phyloP scores from a whole-genome alignment of 1,140 invertebrate genomes.

The Euura lappo region DNA sequence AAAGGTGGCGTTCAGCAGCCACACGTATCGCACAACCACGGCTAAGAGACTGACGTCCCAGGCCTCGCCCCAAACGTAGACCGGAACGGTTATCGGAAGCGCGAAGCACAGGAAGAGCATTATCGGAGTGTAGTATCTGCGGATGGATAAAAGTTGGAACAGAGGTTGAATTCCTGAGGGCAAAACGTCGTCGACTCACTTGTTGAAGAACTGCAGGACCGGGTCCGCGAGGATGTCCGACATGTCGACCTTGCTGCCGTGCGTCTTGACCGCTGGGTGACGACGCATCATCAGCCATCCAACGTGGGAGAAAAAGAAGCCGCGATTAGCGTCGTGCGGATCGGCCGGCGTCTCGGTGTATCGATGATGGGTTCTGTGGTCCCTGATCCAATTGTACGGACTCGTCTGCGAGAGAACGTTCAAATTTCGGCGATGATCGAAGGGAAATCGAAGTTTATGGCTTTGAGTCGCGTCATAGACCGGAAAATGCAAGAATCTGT shows the following conservation, averaged over 20 bases:
- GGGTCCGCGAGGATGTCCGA: constrained; percentile 77
- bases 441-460: too few relatives aligned
- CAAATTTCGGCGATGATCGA: too few relatives aligned
- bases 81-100: constrained; percentile 77
- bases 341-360: constrained; percentile 83
- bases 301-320: constrained; percentile 85
- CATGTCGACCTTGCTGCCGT: constrained; percentile 72
- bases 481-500: too few relatives aligned
- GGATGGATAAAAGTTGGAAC: constrained; percentile 8
- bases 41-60: constrained; percentile 66
- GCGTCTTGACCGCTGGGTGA: constrained; percentile 73
- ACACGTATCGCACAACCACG: constrained; percentile 76
- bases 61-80: constrained; percentile 77
- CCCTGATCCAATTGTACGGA: constrained; percentile 65
- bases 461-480: too few relatives aligned
- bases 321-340: constrained; percentile 80
- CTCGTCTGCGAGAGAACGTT: constrained; percentile 46
- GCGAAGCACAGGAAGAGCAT: constrained; percentile 73
- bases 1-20: constrained; percentile 86
- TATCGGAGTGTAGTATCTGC: constrained; percentile 76
- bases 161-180: background rate
- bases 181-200: constrained; percentile 47
- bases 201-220: constrained; percentile 77
- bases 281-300: constrained; percentile 83
- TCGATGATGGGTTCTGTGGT: constrained; percentile 84